A percentile compares a stretch with the other conserved stretches of the same genome.
These are phyloP conservation scores for Pantherophis vulpinus DNA, from an alignment of 2,797 vertebrate species.

Conservation along the genomic window DNA sequence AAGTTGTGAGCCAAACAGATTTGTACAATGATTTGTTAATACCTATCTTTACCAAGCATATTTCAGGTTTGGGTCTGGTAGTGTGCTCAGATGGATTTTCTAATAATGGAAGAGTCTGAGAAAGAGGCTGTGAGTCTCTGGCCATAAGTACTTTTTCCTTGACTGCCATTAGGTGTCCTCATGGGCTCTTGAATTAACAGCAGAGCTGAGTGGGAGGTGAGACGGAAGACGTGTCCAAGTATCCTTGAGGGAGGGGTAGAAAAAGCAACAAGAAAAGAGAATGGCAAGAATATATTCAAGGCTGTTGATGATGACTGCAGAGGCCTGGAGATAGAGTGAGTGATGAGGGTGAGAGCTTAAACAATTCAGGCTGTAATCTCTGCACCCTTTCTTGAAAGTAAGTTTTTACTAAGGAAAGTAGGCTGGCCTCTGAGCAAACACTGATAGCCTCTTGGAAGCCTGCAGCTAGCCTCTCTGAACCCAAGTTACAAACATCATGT, in stretches of 20 bases:
- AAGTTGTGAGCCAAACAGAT: background rate
- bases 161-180: constrained; percentile 66
- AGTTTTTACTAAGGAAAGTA: background rate
- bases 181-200: constrained; percentile 11
- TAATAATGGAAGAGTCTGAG: constrained; percentile 1
- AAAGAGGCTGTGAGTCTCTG: constrained; percentile 20
- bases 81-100: constrained; percentile 51
- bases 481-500: background rate
- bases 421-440: background rate
- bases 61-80: constrained; percentile 1
- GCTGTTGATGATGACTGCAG: background rate
- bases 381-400: background rate
- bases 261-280: background rate
- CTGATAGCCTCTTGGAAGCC: background rate
- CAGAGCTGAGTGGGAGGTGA: background rate
- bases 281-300: background rate
- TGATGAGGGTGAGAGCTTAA: background rate
- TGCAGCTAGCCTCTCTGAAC: background rate
- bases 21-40: background rate
- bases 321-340: background rate
- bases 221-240: background rate
- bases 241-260: background rate
- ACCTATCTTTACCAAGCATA: constrained; percentile 40
- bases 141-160: constrained; percentile 44
- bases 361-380: too few relatives aligned